These are phyloP conservation scores for Aldrovandia affinis DNA, from an alignment of 2,797 vertebrate genomes.

Conservation along the genomic window DNA sequence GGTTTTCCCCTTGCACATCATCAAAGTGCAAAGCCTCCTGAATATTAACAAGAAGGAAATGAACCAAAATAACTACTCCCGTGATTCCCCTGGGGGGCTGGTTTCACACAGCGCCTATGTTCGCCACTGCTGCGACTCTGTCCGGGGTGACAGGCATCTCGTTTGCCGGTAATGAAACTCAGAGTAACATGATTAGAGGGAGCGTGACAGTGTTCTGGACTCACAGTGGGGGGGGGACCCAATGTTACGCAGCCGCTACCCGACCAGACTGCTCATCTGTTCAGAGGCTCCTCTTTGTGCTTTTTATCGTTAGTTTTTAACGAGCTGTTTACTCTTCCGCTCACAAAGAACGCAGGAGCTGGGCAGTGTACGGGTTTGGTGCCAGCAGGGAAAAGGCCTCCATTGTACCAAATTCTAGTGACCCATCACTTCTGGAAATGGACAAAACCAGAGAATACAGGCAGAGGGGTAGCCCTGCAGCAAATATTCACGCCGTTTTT, in stretches of 20 bases:
- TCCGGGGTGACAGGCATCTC: not conserved
- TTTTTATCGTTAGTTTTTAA: not conserved
- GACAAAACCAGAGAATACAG: not conserved
- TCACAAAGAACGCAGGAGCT: not conserved
- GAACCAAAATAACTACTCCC: not conserved
- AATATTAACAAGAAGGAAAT: slow-evolving; percentile 4
- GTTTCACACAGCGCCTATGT: not conserved
- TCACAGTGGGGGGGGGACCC: not conserved
- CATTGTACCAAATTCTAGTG: not conserved
- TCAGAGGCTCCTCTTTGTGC: slow-evolving; percentile 9
- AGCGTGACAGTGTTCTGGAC: not conserved
- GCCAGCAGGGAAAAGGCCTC: not conserved
- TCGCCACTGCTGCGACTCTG: not conserved
- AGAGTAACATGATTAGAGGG: not conserved
- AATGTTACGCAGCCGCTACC: not conserved
- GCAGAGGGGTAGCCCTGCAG: not conserved
- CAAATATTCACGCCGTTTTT: not conserved
- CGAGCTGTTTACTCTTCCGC: not conserved
- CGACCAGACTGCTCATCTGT: not conserved
- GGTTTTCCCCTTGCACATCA: not conserved
- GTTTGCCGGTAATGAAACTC: not conserved
- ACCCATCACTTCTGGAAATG: not conserved
- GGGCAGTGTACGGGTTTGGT: not conserved
- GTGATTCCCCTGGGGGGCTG: slow-evolving; percentile 1
- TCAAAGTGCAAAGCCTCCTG: not conserved